Conservation (phyloP, 2,888 invertebrate genomes). For the Patella caerulea region DNA sequence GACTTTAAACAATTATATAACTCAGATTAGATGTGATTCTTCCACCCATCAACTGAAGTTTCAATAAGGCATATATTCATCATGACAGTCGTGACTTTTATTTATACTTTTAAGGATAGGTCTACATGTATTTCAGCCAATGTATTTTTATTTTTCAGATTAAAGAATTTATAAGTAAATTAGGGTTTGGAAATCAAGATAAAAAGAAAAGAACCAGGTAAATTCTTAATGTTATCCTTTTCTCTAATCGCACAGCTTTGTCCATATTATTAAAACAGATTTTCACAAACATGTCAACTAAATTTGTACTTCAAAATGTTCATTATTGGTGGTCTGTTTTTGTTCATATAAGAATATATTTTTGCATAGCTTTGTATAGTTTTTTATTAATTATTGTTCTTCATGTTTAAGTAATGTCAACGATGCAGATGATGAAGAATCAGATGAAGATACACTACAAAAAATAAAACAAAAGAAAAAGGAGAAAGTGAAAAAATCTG, state of each 20-base stretch:
- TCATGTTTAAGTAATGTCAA: conserved; percentile 13
- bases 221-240: not conserved
- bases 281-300: not conserved
- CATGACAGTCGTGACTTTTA: no score
- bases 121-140: not conserved
- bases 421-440: conserved; percentile 26
- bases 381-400: not conserved
- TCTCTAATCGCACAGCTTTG: not conserved
- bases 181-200: conserved; percentile 45
- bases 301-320: no score
- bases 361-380: no score
- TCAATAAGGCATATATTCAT: no score
- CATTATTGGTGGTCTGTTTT: no score
- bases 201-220: conserved; percentile 28
- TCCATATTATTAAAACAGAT: not conserved
- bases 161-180: conserved; percentile 46
- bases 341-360: no score
- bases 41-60: no score
- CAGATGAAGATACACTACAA: conserved; percentile 5
- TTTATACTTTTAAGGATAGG: not conserved
- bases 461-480: conserved; percentile 19
- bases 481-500: conserved; percentile 22
- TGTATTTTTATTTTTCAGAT: conserved; percentile 38
- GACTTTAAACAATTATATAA: no score
- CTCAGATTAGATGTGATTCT: no score